These are phyloP conservation scores for Cheirogaleus major DNA, from an alignment of 2,797 vertebrate species.

Conservation along the genomic window DNA sequence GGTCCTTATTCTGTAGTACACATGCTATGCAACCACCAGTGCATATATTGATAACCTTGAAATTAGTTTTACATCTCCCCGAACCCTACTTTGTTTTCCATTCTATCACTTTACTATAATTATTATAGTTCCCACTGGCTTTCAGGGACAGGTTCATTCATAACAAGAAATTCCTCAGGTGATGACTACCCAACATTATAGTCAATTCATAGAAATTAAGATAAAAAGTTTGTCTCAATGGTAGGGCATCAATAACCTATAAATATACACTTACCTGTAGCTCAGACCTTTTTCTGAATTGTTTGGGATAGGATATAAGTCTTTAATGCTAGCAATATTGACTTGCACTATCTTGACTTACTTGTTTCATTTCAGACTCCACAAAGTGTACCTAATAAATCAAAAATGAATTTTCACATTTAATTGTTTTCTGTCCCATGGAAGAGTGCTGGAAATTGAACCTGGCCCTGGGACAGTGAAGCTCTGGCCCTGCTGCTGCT, in stretches of 20 bases:
- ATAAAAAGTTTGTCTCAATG: not conserved
- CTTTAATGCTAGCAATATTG: not conserved
- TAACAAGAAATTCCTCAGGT: not conserved
- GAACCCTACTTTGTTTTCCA: constrained; percentile 18
- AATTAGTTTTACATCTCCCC: not conserved
- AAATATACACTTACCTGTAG: not conserved
- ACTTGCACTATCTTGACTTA: not conserved
- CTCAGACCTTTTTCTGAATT: not conserved
- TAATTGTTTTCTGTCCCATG: not conserved
- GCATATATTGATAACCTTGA: not conserved
- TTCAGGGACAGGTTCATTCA: constrained; percentile 4
- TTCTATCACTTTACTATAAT: not conserved
- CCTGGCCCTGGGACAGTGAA: not conserved
- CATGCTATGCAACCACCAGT: not conserved
- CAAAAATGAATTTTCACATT: constrained; percentile 40
- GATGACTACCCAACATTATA: not conserved
- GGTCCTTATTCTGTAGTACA: not conserved
- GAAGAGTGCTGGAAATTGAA: constrained; percentile 10
- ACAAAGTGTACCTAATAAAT: constrained; percentile 43
- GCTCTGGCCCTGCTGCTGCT: not conserved
- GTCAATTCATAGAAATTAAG: constrained; percentile 34
- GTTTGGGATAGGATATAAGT: not conserved
- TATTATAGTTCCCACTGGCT: not conserved
- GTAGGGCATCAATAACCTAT: constrained; percentile 28
- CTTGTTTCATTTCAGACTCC: constrained; percentile 37